A percentile compares a stretch with the other conserved stretches of the same genome.
Evolutionary conservation across 2,113 vertebrate species (phyloP).

Genomic region (Holacanthus passer): DNA sequence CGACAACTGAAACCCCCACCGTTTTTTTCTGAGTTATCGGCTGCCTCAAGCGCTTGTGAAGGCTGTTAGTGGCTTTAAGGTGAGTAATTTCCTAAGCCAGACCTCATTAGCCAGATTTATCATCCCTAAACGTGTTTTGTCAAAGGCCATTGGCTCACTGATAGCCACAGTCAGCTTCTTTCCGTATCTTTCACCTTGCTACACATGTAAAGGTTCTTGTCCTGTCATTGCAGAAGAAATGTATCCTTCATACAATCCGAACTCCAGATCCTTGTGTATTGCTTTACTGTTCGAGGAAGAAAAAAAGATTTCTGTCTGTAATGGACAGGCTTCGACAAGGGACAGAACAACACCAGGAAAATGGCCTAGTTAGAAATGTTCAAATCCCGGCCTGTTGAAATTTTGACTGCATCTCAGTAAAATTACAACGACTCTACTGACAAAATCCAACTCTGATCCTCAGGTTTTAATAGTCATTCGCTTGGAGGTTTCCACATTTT

Average conservation of each 20-base stretch:
- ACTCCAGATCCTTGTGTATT: background rate
- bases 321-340: conserved; percentile 15
- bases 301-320: background rate
- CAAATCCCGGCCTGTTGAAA: conserved; percentile 25
- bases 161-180: conserved; percentile 58
- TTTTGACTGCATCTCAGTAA: conserved; percentile 11
- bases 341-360: conserved; percentile 10
- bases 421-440: conserved; percentile 24
- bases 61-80: conserved; percentile 54
- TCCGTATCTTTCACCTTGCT: conserved; percentile 37
- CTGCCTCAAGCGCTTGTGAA: conserved; percentile 23
- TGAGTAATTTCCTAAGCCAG: conserved; percentile 58
- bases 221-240: conserved; percentile 5
- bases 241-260: background rate
- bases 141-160: conserved; percentile 67
- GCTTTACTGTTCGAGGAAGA: background rate
- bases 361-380: conserved; percentile 41
- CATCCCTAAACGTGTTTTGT: conserved; percentile 62
- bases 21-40: conserved; percentile 38
- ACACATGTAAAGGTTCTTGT: conserved; percentile 15
- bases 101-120: conserved; percentile 67
- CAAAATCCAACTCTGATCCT: conserved; percentile 21
- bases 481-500: conserved; percentile 39
- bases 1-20: conserved; percentile 27
- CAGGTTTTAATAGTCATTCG: conserved; percentile 12